Percentiles rank a stretch among this genome's conserved stretches.
These are phyloP conservation scores for Thereva unica DNA, from an alignment of 2,888 invertebrate species.

Conservation along the genomic window DNA sequence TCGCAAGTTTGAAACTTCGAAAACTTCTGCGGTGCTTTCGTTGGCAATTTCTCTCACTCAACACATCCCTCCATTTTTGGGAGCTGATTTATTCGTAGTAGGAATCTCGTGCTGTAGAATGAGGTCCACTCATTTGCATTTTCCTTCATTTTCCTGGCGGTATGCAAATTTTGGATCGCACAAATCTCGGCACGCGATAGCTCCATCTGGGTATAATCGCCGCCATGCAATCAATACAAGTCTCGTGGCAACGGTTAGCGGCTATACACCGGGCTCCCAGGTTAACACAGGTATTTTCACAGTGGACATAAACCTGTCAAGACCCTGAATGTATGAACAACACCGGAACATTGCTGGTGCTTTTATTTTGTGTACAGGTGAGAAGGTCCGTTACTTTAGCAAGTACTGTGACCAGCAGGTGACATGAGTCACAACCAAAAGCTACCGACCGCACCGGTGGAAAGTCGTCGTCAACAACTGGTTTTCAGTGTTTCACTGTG, in stretches of 20 bases:
- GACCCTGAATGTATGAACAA: too few relatives aligned
- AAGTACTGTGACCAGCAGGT: constrained; percentile 18
- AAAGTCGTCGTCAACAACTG: constrained; percentile 3
- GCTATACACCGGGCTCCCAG: too few relatives aligned
- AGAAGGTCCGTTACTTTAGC: constrained; percentile 21
- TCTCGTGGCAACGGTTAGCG: neutral
- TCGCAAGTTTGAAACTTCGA: too few relatives aligned
- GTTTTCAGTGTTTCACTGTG: neutral
- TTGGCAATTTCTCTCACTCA: too few relatives aligned
- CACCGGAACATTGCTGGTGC: too few relatives aligned
- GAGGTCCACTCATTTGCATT: too few relatives aligned
- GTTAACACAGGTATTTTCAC: neutral
- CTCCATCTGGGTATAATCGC: neutral
- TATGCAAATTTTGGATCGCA: neutral
- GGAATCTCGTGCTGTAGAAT: too few relatives aligned
- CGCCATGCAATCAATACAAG: constrained; percentile 12
- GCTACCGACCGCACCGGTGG: neutral
- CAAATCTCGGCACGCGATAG: constrained; percentile 12
- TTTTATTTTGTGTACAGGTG: neutral
- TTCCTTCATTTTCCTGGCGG: too few relatives aligned
- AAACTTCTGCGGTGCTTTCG: too few relatives aligned
- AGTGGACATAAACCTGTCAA: neutral
- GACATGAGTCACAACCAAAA: constrained; percentile 11
- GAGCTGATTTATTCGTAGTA: too few relatives aligned
- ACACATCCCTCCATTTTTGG: too few relatives aligned